Evolutionary conservation across 1,140 invertebrate genomes (phyloP).

Genomic region (Macrocentrus cingulum): DNA sequence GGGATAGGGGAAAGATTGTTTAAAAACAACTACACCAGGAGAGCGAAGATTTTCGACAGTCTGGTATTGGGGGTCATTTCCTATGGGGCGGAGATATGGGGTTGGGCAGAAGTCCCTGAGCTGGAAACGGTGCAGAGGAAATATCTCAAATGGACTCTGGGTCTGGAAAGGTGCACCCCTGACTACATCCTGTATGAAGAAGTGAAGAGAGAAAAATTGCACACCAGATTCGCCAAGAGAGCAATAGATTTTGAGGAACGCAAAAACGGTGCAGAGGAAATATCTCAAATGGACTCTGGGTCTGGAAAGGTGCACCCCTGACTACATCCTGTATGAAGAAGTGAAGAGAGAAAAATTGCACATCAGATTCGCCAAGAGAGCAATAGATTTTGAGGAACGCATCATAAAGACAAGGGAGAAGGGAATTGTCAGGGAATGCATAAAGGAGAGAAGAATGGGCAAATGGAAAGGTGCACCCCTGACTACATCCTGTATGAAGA

Average conservation of each 20-base stretch:
- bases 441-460: no score
- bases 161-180: neutral
- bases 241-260: no score
- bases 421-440: no score
- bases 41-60: constrained; percentile 17
- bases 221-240: neutral
- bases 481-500: no score
- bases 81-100: constrained; percentile 23
- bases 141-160: constrained; percentile 12
- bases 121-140: constrained; percentile 17
- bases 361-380: constrained; percentile 4
- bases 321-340: constrained; percentile 6
- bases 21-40: constrained; percentile 13
- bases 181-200: constrained; percentile 7
- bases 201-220: neutral
- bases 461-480: no score
- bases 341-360: neutral
- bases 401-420: no score
- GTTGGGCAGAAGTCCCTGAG: constrained; percentile 8
- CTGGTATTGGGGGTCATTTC: constrained; percentile 10
- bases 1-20: constrained; percentile 20
- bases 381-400: no score
- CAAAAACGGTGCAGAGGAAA: no score
- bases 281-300: constrained; percentile 14
- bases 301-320: neutral